phyloP scores from a whole-genome alignment of 2,888 invertebrate genomes.

The Stratiomys singularior region DNA sequence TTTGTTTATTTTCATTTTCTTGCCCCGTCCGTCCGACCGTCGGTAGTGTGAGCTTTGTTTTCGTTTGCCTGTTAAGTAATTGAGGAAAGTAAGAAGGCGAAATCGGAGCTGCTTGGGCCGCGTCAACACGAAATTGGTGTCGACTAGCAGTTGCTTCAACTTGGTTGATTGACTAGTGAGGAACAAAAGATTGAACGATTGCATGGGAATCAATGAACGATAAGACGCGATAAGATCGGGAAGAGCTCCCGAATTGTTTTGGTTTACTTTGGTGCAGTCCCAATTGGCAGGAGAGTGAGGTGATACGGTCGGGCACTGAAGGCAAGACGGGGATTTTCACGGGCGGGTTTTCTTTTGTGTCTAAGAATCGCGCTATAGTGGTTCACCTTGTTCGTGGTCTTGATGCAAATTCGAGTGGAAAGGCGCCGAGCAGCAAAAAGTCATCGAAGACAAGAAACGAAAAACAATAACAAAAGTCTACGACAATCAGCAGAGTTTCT shows the following conservation, averaged over 20 bases:
- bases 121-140: neutral
- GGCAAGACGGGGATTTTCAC: no score
- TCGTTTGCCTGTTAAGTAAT: neutral
- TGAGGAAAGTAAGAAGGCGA: neutral
- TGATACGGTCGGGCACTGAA: no score
- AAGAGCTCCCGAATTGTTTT: neutral
- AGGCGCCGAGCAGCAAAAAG: neutral
- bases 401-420: neutral
- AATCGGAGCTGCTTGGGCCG: neutral
- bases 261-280: no score
- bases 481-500: neutral
- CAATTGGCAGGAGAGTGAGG: no score
- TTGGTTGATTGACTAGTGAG: neutral
- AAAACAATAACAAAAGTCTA: neutral
- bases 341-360: no score
- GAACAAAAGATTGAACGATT: neutral
- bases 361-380: neutral
- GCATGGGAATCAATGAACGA: neutral
- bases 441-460: neutral
- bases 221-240: neutral
- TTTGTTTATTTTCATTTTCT: neutral
- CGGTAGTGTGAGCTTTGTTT: neutral
- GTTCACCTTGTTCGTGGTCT: slow-evolving; percentile 4
- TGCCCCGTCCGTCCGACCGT: neutral
- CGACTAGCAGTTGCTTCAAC: neutral